These are phyloP conservation scores for Machaerirhynchus nigripectus DNA, from an alignment of 2,113 vertebrate genomes.

Conservation along the genomic window DNA sequence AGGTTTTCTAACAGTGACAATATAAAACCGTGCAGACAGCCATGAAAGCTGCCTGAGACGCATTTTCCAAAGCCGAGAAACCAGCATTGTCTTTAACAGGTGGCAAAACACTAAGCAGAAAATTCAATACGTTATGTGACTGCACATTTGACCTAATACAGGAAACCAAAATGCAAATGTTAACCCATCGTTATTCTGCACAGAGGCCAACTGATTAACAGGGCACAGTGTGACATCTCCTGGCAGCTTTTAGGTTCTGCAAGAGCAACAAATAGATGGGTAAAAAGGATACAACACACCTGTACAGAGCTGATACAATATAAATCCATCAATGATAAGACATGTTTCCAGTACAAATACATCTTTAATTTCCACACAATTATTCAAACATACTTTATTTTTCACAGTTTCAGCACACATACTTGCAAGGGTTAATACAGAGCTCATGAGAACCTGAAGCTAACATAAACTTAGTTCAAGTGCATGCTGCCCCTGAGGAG, in stretches of 20 bases:
- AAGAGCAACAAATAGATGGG: not conserved
- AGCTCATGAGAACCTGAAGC: not conserved
- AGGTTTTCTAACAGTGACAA: not conserved
- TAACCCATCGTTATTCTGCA: not conserved
- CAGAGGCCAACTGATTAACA: not conserved
- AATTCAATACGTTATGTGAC: not conserved
- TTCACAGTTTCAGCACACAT: not conserved
- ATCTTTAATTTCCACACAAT: not conserved
- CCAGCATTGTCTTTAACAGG: not conserved
- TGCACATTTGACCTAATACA: not conserved
- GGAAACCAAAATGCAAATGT: not conserved
- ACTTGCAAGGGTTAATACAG: not conserved
- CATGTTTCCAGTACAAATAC: not conserved
- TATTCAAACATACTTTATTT: not conserved
- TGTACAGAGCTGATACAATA: not conserved
- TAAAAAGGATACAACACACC: not conserved
- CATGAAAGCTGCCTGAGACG: not conserved
- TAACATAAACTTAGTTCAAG: not conserved
- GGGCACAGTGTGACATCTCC: slow-evolving; percentile 24
- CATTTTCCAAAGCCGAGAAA: not conserved
- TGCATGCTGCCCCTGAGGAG: not conserved
- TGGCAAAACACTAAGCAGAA: not conserved
- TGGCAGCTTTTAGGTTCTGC: slow-evolving; percentile 28
- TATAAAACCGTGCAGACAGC: not conserved
- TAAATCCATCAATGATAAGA: not conserved